A percentile compares a stretch with the other conserved stretches of the same genome.
Evolutionary conservation across 2,888 invertebrate species (phyloP).

Genomic region (Dynastes tityus): DNA sequence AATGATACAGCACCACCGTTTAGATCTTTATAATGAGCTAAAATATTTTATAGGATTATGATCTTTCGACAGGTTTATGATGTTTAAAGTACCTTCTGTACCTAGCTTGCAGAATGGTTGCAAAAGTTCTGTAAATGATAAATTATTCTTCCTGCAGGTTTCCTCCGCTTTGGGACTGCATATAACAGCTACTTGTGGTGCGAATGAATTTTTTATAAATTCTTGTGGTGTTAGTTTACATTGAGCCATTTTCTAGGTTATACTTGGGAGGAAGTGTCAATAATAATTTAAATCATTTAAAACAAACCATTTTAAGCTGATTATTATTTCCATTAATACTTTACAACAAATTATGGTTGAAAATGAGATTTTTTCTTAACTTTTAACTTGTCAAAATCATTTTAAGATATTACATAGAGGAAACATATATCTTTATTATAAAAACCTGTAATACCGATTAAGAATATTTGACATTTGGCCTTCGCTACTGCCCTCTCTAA

Average conservation of each 20-base stretch:
- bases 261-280: conserved; percentile 25
- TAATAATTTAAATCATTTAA: conserved; percentile 36
- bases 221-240: conserved; percentile 84
- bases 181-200: conserved; percentile 90
- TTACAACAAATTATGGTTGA: not conserved
- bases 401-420: conserved; percentile 21
- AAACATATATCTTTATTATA: not conserved
- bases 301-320: conserved; percentile 21
- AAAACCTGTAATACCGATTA: conserved; percentile 17
- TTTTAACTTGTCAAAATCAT: conserved; percentile 36
- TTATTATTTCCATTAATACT: conserved; percentile 18
- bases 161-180: conserved; percentile 88
- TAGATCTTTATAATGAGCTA: conserved; percentile 89
- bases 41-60: conserved; percentile 52
- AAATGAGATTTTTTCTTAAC: not conserved
- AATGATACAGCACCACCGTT: conserved; percentile 82
- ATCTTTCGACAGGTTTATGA: not conserved
- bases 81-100: conserved; percentile 78
- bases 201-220: conserved; percentile 92
- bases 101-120: conserved; percentile 90
- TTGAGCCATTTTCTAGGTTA: conserved; percentile 71
- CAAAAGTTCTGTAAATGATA: conserved; percentile 90
- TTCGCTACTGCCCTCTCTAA: no score
- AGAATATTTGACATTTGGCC: not conserved
- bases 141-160: conserved; percentile 90